A percentile compares a stretch with the other conserved stretches of the same genome.
These are phyloP conservation scores for Catamblyrhynchus diadema DNA, from an alignment of 2,797 vertebrate species.

Conservation along the genomic window DNA sequence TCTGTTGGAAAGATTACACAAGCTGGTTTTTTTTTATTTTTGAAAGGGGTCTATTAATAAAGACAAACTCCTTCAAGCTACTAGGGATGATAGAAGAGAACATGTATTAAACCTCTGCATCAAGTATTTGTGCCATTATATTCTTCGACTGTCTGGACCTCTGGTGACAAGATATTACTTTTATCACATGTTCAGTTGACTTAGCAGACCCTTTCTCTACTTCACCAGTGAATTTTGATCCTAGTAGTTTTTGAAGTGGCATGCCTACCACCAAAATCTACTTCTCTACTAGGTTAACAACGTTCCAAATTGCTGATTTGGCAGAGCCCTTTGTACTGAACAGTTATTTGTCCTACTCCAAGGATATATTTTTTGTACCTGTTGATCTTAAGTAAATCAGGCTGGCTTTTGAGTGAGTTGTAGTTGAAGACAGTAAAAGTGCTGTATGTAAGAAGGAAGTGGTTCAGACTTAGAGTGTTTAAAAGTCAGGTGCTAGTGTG, in stretches of 20 bases:
- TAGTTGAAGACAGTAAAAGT: not conserved
- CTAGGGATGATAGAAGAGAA: not conserved
- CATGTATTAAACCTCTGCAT: not conserved
- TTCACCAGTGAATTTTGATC: not conserved
- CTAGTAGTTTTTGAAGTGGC: not conserved
- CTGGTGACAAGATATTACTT: not conserved
- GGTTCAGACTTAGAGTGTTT: not conserved
- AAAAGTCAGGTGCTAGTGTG: not conserved
- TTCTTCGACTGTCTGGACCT: not conserved
- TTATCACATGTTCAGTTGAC: not conserved
- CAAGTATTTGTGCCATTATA: not conserved
- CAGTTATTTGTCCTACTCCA: not conserved
- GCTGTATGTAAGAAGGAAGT: not conserved
- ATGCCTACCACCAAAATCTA: not conserved
- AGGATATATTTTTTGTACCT: not conserved
- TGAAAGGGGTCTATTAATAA: not conserved
- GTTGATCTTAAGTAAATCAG: not conserved
- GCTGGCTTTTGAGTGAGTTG: not conserved
- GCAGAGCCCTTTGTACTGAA: not conserved
- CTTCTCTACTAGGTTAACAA: not conserved
- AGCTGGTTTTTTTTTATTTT: not conserved
- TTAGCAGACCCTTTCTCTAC: not conserved
- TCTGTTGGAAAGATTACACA: not conserved
- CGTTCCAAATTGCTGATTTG: not conserved
- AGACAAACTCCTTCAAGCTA: not conserved